Evolutionary conservation across 2,888 invertebrate species (phyloP).

Genomic region (Timema podura): DNA sequence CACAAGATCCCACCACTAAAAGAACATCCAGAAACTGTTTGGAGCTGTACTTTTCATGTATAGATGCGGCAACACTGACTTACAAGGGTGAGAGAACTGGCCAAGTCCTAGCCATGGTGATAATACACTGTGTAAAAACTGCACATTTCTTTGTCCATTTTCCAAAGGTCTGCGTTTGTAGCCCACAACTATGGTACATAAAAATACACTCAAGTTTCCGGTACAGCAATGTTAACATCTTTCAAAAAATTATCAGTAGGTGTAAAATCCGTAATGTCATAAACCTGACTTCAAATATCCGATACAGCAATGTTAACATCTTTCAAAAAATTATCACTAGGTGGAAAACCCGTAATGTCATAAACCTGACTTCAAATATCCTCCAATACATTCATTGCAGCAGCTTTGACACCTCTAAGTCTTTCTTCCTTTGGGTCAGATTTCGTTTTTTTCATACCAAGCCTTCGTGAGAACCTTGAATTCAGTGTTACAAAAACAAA

Average conservation of each 20-base stretch:
- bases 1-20: constrained; percentile 26
- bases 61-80: constrained; percentile 25
- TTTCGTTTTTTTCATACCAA: constrained; percentile 31
- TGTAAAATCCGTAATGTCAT: constrained; percentile 28
- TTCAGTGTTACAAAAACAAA: constrained; percentile 33
- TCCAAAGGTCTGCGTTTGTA: constrained; percentile 28
- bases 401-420: constrained; percentile 31
- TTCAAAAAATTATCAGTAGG: constrained; percentile 31
- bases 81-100: constrained; percentile 31
- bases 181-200: constrained; percentile 24
- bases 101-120: constrained; percentile 31
- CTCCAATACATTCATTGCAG: constrained; percentile 25
- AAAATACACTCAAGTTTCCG: constrained; percentile 28
- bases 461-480: constrained; percentile 30
- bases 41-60: constrained; percentile 32
- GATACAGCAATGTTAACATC: constrained; percentile 29
- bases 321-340: constrained; percentile 30
- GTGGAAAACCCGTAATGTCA: constrained; percentile 28
- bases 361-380: constrained; percentile 31
- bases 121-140: constrained; percentile 34
- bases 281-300: constrained; percentile 30
- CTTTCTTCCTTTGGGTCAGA: constrained; percentile 31
- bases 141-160: constrained; percentile 28
- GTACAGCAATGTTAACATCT: constrained; percentile 29
- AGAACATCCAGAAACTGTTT: constrained; percentile 29